Evolutionary conservation across 1,140 invertebrate species (phyloP), one percentile per base, ranked within the genome.

Genomic region (Lamellibrachia luymesi): DNA sequence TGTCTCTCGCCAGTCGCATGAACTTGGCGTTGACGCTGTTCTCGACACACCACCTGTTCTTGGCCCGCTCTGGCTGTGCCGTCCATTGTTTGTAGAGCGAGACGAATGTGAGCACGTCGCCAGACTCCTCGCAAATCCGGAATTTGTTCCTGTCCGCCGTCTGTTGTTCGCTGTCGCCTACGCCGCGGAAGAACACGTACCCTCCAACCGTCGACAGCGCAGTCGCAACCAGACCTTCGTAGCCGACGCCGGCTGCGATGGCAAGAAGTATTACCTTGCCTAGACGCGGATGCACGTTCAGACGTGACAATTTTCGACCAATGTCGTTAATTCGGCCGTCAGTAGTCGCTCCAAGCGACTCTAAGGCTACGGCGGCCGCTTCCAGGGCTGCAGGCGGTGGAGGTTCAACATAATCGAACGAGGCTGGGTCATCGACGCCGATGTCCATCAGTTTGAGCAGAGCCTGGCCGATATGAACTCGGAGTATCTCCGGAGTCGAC

Each of bases 401-500:
- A 27, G 17, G 17, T 27, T 90, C 89, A 90, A 90, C 89, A 90
- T 22, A 90, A 17, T 90, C 89, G 27, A 90, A 90, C 17, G 17
- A 22, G 17, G 17, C 27, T 17, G 27, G 17, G 89, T 90, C 89
- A 90, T 27, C 17, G 17, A 27, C 27, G 17, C 27, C 89, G 27
- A 22, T 22, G 89, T 27, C 27, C 17, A 90, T 17, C 27, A 90
- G 27, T 90, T 90, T 90, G 17, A 90, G 89, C 52, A 27, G 22
- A 25, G 91, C 51, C 17, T 92, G 91, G 2, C 91, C 93, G 5
- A 93, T 49, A 64, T 93, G 91, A 90, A 89, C 50, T 22, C 93
- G 51, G 49, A 93, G 90, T n/a, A 93, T 93, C 92, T 93, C 93
- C 10, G 93, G 93, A 25, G 51, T 90, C 7, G 93, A 93, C 27